phyloP scores from a whole-genome alignment of 2,888 invertebrate species.

The Andrena praecox region DNA sequence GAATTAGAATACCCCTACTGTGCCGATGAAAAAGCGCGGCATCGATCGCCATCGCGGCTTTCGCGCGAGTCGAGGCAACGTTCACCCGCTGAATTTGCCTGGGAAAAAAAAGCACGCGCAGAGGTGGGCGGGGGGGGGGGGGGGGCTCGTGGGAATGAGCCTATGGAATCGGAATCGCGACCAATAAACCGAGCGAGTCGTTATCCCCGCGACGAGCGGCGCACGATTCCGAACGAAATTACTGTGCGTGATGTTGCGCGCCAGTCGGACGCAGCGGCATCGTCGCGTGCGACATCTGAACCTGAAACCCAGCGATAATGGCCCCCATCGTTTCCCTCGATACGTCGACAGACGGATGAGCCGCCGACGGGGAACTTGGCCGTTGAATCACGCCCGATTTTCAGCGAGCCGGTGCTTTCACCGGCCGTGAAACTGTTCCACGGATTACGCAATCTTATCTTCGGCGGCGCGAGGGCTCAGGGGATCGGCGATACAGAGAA shows the following conservation, averaged over 20 bases:
- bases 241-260: neutral
- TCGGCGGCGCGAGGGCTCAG: conserved; percentile 6
- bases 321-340: neutral
- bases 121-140: too few species aligned
- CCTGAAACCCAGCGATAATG: conserved; percentile 14
- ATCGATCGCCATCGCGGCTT: neutral
- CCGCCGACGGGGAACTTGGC: neutral
- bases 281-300: neutral
- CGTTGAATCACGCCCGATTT: neutral
- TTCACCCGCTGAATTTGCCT: neutral
- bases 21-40: conserved; percentile 5
- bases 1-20: conserved; percentile 22
- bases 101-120: too few species aligned
- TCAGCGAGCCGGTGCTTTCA: neutral
- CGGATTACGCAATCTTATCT: conserved; percentile 20
- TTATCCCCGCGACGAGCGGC: neutral
- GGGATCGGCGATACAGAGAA: conserved; percentile 23
- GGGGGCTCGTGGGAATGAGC: neutral
- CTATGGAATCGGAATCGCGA: neutral
- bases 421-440: neutral
- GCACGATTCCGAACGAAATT: neutral
- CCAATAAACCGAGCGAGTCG: neutral
- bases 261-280: neutral
- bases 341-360: conserved; percentile 1
- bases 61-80: neutral